Percentiles rank a stretch among this genome's conserved stretches.
Conservation (phyloP, 2,797 vertebrate genomes). For the Simalia tracyae region DNA sequence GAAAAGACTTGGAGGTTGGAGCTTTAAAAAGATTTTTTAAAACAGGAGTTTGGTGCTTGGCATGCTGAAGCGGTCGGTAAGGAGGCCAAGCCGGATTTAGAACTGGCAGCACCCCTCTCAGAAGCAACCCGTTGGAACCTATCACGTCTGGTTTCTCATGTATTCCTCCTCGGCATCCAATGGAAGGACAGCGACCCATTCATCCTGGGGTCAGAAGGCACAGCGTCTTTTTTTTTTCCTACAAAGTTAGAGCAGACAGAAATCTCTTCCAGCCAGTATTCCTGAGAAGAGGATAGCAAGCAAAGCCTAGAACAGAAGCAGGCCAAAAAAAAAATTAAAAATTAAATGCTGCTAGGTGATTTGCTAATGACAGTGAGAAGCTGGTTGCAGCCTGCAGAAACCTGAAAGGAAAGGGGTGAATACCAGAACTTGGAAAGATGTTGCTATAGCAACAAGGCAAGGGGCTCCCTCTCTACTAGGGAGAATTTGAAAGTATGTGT, state of each 20-base stretch:
- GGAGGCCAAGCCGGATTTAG: background rate
- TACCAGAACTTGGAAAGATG: slow-evolving; percentile 46
- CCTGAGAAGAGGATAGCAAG: slow-evolving; percentile 51
- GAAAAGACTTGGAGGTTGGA: slow-evolving; percentile 22
- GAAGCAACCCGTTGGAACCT: background rate
- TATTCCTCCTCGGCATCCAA: slow-evolving; percentile 17
- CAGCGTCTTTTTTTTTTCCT: background rate
- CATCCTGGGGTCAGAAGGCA: background rate
- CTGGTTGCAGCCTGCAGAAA: slow-evolving; percentile 64
- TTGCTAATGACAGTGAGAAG: slow-evolving; percentile 62
- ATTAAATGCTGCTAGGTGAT: slow-evolving; percentile 46
- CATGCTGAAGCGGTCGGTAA: background rate
- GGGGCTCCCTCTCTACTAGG: slow-evolving; percentile 49
- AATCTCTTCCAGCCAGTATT: slow-evolving; percentile 52
- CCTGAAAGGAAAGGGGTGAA: slow-evolving; percentile 56
- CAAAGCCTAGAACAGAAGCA: slow-evolving; percentile 40
- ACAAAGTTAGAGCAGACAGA: slow-evolving; percentile 27
- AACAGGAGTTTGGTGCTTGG: background rate
- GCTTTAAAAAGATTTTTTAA: background rate
- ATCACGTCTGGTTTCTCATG: background rate
- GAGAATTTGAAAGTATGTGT: slow-evolving; percentile 42
- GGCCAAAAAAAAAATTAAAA: slow-evolving; percentile 30
- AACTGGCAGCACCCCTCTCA: slow-evolving; percentile 6
- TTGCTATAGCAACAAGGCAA: slow-evolving; percentile 69
- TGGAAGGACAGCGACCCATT: slow-evolving; percentile 35